Evolutionary conservation across 2,888 invertebrate genomes (phyloP), one percentile per base, ranked within the genome.

Genomic region (Lobophora halterata): DNA sequence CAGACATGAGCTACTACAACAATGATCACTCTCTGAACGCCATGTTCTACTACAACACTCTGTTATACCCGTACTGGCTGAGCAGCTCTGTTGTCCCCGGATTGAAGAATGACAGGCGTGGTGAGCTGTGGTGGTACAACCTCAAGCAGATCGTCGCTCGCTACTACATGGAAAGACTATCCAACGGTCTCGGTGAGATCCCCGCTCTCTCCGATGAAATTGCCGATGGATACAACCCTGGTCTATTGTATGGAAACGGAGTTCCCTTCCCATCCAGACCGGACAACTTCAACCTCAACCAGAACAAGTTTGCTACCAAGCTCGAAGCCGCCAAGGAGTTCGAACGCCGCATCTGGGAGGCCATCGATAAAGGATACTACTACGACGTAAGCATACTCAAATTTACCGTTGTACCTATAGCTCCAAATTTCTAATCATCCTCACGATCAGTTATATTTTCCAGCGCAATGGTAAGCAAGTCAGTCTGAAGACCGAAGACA

Each of bases 81-180:
- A 83, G 89, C 37, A 88, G 88, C 34, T 73, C 85, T 5, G 80
- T 86, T 26, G 88, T 86, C 48, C 77, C 86, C 34, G 79, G 27
- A 88, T 89, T 48, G 5, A 25, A 17, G 21, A 27, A 32, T 9
- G 27, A 34, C 6, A 27, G 21, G 19, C 44, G 48, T 41, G 48
- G 48, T 14, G 48, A 48, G 10, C 17, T 34, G 10, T 48, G 48
- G 48, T 38, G 36, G 62, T 62, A 46, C 32, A 3, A 49, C 12
- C 90, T 92, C 58, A 92, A 92, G 61, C 92, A 93, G 71, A 60
- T 93, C 6, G 54, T 93, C 49, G 89, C 92, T 42, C 91, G 91
- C 49, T 95, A 93, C 76, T 92, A 94, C 65, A 85, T 93, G 78
- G 93, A 94, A 67, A 91, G 94, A 68, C 75, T 94, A 30, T 91